Evolutionary conservation across 2,888 invertebrate genomes (phyloP).

Genomic region (Malthinus flaveolus): DNA sequence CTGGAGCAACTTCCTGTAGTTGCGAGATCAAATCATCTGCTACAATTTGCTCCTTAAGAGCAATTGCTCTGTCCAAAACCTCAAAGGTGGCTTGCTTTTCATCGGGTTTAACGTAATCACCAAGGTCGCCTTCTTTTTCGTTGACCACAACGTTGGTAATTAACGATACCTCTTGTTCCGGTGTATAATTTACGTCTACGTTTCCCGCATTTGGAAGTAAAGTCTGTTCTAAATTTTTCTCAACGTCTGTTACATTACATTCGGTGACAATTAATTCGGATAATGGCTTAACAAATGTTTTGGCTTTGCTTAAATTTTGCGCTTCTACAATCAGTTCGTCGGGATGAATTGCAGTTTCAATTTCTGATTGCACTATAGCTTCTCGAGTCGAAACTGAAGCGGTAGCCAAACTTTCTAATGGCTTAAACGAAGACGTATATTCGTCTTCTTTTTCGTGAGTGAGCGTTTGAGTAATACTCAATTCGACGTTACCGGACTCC

Average conservation of each 20-base stretch:
- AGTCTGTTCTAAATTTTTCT: conserved; percentile 55
- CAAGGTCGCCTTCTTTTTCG: conserved; percentile 58
- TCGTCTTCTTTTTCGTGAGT: conserved; percentile 55
- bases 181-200: conserved; percentile 58
- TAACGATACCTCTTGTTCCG: conserved; percentile 63
- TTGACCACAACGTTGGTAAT: conserved; percentile 61
- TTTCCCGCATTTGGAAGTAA: conserved; percentile 61
- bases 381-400: conserved; percentile 54
- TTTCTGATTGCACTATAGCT: conserved; percentile 56
- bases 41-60: conserved; percentile 56
- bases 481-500: conserved; percentile 46
- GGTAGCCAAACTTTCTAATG: conserved; percentile 51
- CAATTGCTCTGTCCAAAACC: conserved; percentile 58
- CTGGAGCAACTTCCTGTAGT: conserved; percentile 52
- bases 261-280: conserved; percentile 60
- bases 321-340: conserved; percentile 53
- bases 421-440: conserved; percentile 49
- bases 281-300: conserved; percentile 54
- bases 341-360: conserved; percentile 53
- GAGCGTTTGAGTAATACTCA: conserved; percentile 54
- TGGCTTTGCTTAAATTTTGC: conserved; percentile 55
- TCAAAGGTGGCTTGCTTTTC: conserved; percentile 59
- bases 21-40: conserved; percentile 55
- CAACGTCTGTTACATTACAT: conserved; percentile 60
- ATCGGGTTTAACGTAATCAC: conserved; percentile 49